Evolutionary conservation across 2,888 invertebrate species (phyloP).

Genomic region (Phasia obesa): DNA sequence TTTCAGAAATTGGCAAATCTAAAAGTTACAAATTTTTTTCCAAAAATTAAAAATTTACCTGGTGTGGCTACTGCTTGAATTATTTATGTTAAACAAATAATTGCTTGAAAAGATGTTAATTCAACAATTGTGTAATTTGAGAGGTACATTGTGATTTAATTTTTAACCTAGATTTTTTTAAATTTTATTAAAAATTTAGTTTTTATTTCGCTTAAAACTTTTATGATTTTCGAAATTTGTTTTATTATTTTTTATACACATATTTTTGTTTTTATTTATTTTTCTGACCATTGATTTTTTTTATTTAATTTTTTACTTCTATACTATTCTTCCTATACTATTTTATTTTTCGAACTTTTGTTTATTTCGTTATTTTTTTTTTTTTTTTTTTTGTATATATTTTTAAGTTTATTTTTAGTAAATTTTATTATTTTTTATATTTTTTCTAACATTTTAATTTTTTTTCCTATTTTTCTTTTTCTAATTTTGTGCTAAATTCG

Average conservation of each 20-base stretch:
- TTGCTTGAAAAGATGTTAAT: neutral
- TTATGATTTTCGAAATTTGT: too few species aligned
- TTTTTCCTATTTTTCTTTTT: neutral
- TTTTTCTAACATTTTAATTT: neutral
- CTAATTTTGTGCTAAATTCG: neutral
- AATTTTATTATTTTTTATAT: neutral
- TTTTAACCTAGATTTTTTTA: neutral
- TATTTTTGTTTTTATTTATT: neutral
- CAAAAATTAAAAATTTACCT: conserved; percentile 48
- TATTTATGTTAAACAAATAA: neutral
- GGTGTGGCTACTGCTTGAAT: conserved; percentile 2
- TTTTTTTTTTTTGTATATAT: too few species aligned
- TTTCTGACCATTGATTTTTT: neutral
- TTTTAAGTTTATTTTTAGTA: neutral
- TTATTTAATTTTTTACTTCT: neutral
- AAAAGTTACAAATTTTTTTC: conserved; percentile 35
- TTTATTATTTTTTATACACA: neutral
- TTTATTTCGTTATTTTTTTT: too few species aligned
- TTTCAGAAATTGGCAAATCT: conserved; percentile 62
- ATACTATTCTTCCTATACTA: too few species aligned
- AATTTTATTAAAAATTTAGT: neutral
- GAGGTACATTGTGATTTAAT: conserved; percentile 1
- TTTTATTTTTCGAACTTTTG: too few species aligned
- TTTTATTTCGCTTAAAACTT: too few species aligned
- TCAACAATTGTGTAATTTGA: neutral